Conservation (phyloP, 2,797 vertebrate genomes). For the Gymnopithys bicolor region DNA sequence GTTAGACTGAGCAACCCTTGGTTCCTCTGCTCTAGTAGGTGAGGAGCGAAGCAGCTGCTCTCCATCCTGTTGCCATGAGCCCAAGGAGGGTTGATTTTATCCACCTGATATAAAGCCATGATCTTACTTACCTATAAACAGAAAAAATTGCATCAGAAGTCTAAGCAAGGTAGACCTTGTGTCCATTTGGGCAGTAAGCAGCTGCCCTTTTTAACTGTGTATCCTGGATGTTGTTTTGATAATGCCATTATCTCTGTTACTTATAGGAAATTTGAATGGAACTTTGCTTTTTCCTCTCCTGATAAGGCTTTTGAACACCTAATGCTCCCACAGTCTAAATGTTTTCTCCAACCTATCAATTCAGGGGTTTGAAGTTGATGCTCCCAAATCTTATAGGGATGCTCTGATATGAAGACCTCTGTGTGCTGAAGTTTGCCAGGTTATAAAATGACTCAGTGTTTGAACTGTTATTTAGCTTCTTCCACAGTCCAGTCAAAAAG, state of each 20-base stretch:
- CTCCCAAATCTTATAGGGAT: not conserved
- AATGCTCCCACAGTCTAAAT: not conserved
- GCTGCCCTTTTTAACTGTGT: not conserved
- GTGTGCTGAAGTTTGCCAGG: not conserved
- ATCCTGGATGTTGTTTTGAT: not conserved
- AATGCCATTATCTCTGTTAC: not conserved
- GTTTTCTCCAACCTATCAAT: not conserved
- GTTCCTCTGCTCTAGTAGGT: not conserved
- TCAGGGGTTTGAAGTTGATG: not conserved
- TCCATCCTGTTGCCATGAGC: not conserved
- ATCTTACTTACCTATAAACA: not conserved
- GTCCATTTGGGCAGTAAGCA: not conserved
- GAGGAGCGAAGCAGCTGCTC: not conserved
- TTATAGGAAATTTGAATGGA: not conserved
- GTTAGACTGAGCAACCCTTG: not conserved
- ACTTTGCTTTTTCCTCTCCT: not conserved
- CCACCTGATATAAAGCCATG: not conserved
- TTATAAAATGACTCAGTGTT: not conserved
- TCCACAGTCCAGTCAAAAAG: not conserved
- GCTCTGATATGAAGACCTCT: not conserved
- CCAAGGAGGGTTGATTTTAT: not conserved
- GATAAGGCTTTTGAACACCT: not conserved
- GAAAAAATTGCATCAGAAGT: not conserved
- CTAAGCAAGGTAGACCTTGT: not conserved
- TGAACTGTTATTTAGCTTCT: not conserved